Base-by-base conservation (phyloP, 1,140 invertebrate species). In the Bacillus rossius region DNA sequence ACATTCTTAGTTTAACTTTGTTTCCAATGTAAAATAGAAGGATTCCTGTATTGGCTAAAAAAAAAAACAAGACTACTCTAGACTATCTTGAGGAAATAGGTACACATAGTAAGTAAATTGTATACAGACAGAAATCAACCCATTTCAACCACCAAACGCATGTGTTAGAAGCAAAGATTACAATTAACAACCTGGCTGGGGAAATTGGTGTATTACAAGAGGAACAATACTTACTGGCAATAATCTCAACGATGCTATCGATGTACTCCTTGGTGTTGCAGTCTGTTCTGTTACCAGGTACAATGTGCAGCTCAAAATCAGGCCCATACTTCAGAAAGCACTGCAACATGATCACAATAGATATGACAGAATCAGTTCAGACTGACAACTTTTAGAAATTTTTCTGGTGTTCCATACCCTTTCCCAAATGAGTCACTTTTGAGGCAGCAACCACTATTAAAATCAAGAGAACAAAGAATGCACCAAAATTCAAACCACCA, bases 301-400 rank as follows among this genome's bases (percentile, higher is more conserved):
- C 3, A 16, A 57, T 37, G 25, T 57, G 43, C 17, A 57, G 34
- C 19, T 57, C 55, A 41, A 57, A 57, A 37, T 50, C 47, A 47
- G 55, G 55, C 5, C 55, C 43, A 37, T 57, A 57, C 8, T 29
- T 17, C 34, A 49, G 8, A 20, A 57, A 57, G 25, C 49, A 17
- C 55, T 57, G 55, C 1, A 48, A 45, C 14, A 49, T n/a, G 16
- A 54, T 1, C 3, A 19, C n/a, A 14, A 2, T 17, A 3, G 37
- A 13, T 20, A 20, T 13, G 25, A 7, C 2, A 13, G 25, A 13
- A 48, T 13, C 3, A 13, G 13, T 20, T n/a, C 13, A n/a, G 2
- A 1, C 17, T 10, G 17, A 48, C 13, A 14, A 3, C 13, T 48
- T 48, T 48, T 14, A 20, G 14, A 13, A 48, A 8, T 14, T 13